phyloP scores from a whole-genome alignment of 2,113 vertebrate species.

The Platichthys stellatus region DNA sequence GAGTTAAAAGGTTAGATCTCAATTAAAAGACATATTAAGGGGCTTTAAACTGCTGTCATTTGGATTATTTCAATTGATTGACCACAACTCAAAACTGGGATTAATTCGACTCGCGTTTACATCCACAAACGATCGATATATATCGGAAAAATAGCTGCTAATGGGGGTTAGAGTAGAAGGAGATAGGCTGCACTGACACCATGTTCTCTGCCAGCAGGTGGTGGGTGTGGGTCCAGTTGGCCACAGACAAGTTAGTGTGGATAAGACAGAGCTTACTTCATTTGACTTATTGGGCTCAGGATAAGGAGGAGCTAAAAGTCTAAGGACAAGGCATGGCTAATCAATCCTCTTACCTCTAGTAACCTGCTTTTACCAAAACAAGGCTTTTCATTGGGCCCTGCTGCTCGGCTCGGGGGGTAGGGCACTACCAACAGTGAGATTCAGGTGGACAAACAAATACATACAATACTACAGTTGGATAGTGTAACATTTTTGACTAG shows the following conservation, averaged over 20 bases:
- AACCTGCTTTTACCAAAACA: conserved; percentile 79
- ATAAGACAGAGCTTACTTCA: conserved; percentile 82
- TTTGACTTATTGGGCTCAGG: conserved; percentile 86
- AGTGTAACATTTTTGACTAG: no score
- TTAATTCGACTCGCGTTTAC: background rate
- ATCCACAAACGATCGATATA: background rate
- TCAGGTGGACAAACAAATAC: background rate
- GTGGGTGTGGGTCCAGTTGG: conserved; percentile 68
- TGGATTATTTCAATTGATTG: background rate
- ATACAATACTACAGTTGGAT: no score
- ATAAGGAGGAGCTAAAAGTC: conserved; percentile 81
- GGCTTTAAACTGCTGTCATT: conserved; percentile 8
- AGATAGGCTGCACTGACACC: background rate
- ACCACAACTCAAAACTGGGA: background rate
- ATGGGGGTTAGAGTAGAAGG: background rate
- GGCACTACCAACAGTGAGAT: background rate
- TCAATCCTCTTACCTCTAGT: conserved; percentile 85
- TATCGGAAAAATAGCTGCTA: background rate
- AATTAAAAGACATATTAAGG: background rate
- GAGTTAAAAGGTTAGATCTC: background rate
- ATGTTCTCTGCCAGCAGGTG: conserved; percentile 49
- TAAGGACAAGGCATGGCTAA: conserved; percentile 81
- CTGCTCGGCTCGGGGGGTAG: background rate
- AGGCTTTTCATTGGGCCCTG: conserved; percentile 44
- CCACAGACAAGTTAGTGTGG: conserved; percentile 68